A percentile compares a stretch with the other conserved stretches of the same genome.
Conservation (phyloP, 2,888 invertebrate species). For the Itoplectis maculator region DNA sequence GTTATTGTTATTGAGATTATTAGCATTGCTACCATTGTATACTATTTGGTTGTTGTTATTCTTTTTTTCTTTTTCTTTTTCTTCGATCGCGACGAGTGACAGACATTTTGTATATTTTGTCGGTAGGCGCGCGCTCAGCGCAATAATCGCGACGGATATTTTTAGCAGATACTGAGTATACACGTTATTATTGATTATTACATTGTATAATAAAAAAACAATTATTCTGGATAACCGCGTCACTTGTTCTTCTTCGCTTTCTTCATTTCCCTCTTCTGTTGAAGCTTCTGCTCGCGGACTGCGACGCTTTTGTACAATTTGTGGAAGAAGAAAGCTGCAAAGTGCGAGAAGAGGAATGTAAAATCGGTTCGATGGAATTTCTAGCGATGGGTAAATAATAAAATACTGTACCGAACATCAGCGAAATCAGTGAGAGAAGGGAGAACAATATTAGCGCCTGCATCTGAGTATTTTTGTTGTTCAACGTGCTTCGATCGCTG, state of each 20-base stretch:
- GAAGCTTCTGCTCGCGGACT: constrained; percentile 91
- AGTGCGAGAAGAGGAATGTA: not conserved
- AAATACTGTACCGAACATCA: constrained; percentile 76
- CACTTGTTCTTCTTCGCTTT: constrained; percentile 90
- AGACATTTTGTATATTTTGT: constrained; percentile 23
- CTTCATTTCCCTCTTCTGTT: constrained; percentile 93
- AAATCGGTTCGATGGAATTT: too few relatives aligned
- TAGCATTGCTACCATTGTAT: not conserved
- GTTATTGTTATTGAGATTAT: constrained; percentile 11
- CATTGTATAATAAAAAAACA: constrained; percentile 72
- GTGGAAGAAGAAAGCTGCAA: constrained; percentile 94
- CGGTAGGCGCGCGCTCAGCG: not conserved
- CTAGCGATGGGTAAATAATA: constrained; percentile 6
- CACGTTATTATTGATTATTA: constrained; percentile 39
- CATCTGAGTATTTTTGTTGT: constrained; percentile 45
- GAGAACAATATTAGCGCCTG: constrained; percentile 80
- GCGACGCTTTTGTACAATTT: constrained; percentile 92
- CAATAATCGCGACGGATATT: not conserved
- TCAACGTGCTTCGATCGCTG: not conserved
- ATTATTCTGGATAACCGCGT: not conserved
- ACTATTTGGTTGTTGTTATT: constrained; percentile 15
- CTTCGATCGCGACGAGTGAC: not conserved
- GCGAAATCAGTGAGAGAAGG: constrained; percentile 74
- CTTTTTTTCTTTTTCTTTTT: constrained; percentile 21
- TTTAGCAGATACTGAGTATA: not conserved